phyloP scores from a whole-genome alignment of 2,113 vertebrate species.

The Panthera leo region DNA sequence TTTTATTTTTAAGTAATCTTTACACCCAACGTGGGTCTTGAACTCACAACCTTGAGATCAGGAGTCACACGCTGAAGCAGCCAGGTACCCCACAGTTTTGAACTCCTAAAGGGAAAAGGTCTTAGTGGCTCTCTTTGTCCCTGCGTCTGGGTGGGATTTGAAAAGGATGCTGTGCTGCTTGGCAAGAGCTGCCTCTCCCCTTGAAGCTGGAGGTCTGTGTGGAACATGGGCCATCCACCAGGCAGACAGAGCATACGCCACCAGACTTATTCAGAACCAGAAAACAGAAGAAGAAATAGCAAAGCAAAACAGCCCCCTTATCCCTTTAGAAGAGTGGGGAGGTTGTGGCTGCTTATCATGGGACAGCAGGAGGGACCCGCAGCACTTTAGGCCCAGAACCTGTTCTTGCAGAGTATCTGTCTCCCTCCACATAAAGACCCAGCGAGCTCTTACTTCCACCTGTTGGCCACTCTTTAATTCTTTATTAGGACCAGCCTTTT shows the following conservation, averaged over 20 bases:
- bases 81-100: background rate
- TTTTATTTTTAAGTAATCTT: background rate
- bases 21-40: background rate
- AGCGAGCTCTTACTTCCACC: background rate
- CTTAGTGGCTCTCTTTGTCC: background rate
- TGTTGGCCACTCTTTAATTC: background rate
- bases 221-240: background rate
- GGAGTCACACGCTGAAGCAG: background rate
- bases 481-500: background rate
- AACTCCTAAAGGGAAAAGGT: background rate
- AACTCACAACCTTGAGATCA: background rate
- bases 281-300: background rate
- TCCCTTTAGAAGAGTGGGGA: background rate
- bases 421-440: background rate
- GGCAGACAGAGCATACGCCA: fast-evolving
- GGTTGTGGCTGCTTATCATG: background rate
- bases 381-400: background rate
- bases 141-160: background rate
- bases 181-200: background rate
- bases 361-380: background rate
- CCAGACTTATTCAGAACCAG: background rate
- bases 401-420: background rate
- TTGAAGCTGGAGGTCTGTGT: background rate
- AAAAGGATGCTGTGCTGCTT: background rate
- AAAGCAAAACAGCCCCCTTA: background rate